phyloP scores from a whole-genome alignment of 2,888 invertebrate genomes.

The Odontocerum albicorne region DNA sequence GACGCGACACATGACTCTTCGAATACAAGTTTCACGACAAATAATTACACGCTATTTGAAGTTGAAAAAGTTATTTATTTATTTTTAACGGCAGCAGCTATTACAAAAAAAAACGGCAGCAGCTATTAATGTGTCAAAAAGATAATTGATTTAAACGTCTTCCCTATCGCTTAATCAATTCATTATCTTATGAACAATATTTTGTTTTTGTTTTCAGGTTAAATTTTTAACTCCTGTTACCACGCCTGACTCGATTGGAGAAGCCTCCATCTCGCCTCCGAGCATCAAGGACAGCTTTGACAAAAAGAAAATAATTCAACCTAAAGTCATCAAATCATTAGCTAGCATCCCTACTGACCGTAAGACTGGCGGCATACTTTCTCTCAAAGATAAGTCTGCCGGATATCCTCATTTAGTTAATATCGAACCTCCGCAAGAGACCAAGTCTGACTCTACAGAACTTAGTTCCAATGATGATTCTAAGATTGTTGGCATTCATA shows the following conservation, averaged over 20 bases:
- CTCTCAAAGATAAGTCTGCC: constrained; percentile 55
- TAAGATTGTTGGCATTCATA: no score
- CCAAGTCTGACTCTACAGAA: constrained; percentile 39
- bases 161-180: no score
- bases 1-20: no score
- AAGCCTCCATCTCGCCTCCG: constrained; percentile 37
- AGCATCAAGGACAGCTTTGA: constrained; percentile 38
- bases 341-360: constrained; percentile 50
- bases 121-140: no score
- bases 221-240: constrained; percentile 59
- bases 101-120: no score
- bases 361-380: constrained; percentile 57
- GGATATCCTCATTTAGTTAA: constrained; percentile 57
- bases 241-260: constrained; percentile 47
- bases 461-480: constrained; percentile 28
- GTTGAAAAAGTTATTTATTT: no score
- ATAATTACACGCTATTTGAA: no score
- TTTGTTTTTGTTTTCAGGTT: constrained; percentile 46
- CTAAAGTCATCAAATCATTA: constrained; percentile 46
- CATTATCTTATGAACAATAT: no score
- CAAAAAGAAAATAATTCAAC: constrained; percentile 48
- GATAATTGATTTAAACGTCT: no score
- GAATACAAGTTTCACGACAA: no score
- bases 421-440: constrained; percentile 40
- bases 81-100: no score